Conservation (phyloP, 1,140 invertebrate species). For the Drosophila nebulosa region DNA sequence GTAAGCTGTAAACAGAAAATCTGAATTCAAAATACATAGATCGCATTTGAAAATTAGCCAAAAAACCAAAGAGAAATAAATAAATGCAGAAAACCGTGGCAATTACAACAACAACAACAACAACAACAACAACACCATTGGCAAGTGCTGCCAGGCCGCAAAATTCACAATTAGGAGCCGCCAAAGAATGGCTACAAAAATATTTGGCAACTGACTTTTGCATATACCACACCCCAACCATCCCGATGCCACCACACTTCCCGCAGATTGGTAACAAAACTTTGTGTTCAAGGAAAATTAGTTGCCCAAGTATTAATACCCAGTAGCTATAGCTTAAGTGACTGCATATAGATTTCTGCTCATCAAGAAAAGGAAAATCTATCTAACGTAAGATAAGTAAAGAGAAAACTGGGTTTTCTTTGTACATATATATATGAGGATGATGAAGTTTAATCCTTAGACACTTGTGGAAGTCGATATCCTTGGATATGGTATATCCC, state of each 20-base stretch:
- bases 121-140: slow-evolving; percentile 60
- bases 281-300: slow-evolving; percentile 63
- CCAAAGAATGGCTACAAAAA: slow-evolving; percentile 59
- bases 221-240: slow-evolving; percentile 13
- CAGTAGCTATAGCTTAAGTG: background rate
- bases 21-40: slow-evolving; percentile 45
- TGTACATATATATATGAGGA: no score
- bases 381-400: background rate
- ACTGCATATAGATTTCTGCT: background rate
- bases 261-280: slow-evolving; percentile 1
- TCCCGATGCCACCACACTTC: background rate
- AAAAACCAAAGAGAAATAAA: slow-evolving; percentile 28
- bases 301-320: slow-evolving; percentile 56
- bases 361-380: background rate
- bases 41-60: slow-evolving; percentile 61
- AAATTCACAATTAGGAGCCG: slow-evolving; percentile 54
- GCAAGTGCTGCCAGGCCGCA: slow-evolving; percentile 15
- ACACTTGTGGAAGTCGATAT: no score
- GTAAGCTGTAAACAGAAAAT: slow-evolving; percentile 7
- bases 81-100: slow-evolving; percentile 27
- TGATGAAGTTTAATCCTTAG: no score
- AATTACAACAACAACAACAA: slow-evolving; percentile 65
- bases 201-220: slow-evolving; percentile 67
- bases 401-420: background rate
- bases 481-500: background rate